phyloP scores from a whole-genome alignment of 2,113 vertebrate species.

The Coturnix japonica region DNA sequence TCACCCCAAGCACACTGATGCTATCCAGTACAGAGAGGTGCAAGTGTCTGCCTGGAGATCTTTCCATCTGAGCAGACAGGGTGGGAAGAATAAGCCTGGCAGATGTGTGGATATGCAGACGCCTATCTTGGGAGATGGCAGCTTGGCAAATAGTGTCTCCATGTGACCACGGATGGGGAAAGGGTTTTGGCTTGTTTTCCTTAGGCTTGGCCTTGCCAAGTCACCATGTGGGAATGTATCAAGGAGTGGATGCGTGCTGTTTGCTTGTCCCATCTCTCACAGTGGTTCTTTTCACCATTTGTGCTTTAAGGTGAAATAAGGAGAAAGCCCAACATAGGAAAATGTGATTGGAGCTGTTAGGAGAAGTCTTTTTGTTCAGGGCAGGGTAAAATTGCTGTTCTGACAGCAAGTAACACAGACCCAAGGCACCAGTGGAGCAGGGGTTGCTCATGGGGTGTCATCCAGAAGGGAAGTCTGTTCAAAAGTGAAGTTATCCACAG shows the following conservation, averaged over 20 bases:
- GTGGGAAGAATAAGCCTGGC: neutral
- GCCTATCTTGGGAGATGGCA: neutral
- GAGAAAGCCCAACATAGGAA: neutral
- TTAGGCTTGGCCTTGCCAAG: neutral
- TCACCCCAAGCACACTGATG: neutral
- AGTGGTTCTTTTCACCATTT: neutral
- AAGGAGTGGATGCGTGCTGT: fast-evolving
- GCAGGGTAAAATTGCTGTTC: neutral
- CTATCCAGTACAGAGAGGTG: neutral
- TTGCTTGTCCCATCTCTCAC: fast-evolving
- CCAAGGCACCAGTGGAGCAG: neutral
- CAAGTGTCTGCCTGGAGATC: neutral
- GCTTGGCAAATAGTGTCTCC: neutral
- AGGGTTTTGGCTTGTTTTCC: neutral
- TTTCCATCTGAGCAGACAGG: neutral
- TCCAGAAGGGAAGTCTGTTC: neutral
- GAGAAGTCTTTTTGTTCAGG: neutral
- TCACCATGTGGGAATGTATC: fast-evolving
- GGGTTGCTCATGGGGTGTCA: neutral
- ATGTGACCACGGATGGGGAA: neutral
- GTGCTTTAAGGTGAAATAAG: neutral
- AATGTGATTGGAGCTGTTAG: no score
- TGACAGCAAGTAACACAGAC: neutral
- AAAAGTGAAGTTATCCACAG: fast-evolving
- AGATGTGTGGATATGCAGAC: neutral